Evolutionary conservation across 2,888 invertebrate genomes (phyloP), one percentile per base, ranked within the genome.

Genomic region (Drosophila engyochracea): DNA sequence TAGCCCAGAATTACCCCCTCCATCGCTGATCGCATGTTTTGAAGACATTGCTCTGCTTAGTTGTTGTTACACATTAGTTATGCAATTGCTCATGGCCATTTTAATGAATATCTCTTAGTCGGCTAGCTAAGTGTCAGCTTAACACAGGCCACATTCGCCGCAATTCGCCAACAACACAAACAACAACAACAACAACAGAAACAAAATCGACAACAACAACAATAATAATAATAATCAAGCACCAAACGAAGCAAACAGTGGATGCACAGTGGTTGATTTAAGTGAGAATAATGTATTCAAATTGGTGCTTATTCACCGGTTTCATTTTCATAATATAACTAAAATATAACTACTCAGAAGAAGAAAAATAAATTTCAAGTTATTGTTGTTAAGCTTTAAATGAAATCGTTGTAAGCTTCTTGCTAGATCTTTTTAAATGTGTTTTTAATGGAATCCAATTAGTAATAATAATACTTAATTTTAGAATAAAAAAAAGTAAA

Each of bases 81-180:
- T 82, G 82, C 77, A 80, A 77, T 66, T 68, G 74, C 82, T 83
- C 58, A 30, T 57, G 78, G 81, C 76, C 59, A 73, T 67, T 70
- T 70, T 79, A 87, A 85, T 83, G 81, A 81, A 86, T 84, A 85
- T 71, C 76, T 82, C 71, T 85, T 69, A 80, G 80, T 81, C 63
- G 74, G 74, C 75, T 62, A 35, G 73, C 80, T 74, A 82, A 79
- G 79, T 81, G 83, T 87, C 79, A 81, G 84, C 62, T 74, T 63
- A 77, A 70, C 86, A 60, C 67, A 68, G 61, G 64, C 62, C 73
- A 70, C 52, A 69, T 61, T 64, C 30, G 31, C 53, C 63, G 44
- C 74, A 61, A 22, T 51, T 22, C 53, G 41, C 33, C 52, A 62
- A 63, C 30, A 51, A 33, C 51, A 57, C n/a, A 37, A 35, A 60